Evolutionary conservation across 2,113 vertebrate species (phyloP).

Genomic region (Thalassarche chlororhynchos): DNA sequence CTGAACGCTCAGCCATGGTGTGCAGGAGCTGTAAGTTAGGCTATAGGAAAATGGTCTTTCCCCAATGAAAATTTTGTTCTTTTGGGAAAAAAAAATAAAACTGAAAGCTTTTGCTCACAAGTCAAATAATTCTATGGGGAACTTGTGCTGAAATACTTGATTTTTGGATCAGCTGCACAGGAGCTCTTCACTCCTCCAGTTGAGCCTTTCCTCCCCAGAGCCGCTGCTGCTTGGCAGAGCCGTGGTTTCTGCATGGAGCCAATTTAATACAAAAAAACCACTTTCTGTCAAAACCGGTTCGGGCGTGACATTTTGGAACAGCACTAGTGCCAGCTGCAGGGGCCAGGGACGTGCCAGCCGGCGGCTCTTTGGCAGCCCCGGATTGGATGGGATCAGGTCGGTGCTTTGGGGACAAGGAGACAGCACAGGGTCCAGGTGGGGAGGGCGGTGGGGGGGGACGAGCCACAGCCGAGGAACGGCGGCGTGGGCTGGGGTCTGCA

Average conservation of each 20-base stretch:
- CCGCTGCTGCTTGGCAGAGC: background rate
- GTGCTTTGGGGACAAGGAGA: background rate
- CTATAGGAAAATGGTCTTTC: background rate
- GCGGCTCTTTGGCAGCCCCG: background rate
- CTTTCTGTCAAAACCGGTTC: background rate
- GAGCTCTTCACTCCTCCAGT: background rate
- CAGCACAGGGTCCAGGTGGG: background rate
- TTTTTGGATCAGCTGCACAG: background rate
- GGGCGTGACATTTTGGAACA: background rate
- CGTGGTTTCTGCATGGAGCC: background rate
- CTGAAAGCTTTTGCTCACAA: background rate
- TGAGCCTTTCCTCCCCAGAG: background rate
- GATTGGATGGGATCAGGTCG: background rate
- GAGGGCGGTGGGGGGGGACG: background rate
- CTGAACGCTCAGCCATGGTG: fast-evolving
- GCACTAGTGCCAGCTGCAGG: background rate
- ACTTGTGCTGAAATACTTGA: background rate
- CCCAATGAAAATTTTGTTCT: background rate
- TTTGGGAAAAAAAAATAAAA: background rate
- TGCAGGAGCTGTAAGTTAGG: background rate
- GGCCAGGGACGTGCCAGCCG: fast-evolving
- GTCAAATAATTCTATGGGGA: background rate
- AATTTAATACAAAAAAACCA: background rate
- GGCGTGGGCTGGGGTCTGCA: background rate
- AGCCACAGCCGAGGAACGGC: background rate